Base-by-base conservation (phyloP, 2,797 vertebrate genomes). In the Limnodromus scolopaceus region DNA sequence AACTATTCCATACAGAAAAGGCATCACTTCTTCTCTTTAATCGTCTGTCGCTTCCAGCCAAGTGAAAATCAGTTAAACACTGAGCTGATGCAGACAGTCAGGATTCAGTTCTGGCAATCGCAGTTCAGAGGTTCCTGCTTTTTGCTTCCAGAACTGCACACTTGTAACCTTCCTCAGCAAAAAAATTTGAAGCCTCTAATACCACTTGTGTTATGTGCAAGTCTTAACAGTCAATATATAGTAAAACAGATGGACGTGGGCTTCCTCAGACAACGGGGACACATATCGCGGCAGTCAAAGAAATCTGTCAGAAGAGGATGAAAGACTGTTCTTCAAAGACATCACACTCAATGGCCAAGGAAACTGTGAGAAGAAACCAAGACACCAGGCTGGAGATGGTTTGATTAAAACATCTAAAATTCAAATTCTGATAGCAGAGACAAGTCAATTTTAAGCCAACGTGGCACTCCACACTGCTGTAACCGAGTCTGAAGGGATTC, bases 241-340 rank as follows among this genome's bases (percentile, higher is more conserved):
- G 58, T 23, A 64, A 75, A 91, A 58, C 27, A 87, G 61, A 71
- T 71, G 45, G 53, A 68, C 11, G 1, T 27, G 27, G 13, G 75
- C 45, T 95, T 55, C 53, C 70, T 75, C 27, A 80, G 54, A 30
- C 46, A 83, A 18, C 2, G 2, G 8, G 68, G 25, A 53, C 46
- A 22, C 0, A 0, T 18, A 71, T 3, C 55, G 15, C 2, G 3
- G 78, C 51, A 74, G n/a, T 19, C 45, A 54, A n/a, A 68, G 54
- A 51, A 55, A 60, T 60, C 30, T 39, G 36, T 36, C 48, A 71
- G 74, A 71, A 79, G 17, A 78, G 53, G n/a, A 60, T 49, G 51
- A 70, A 79, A 54, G 23, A 19, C 15, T 11, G 1, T 22, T 41
- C 32, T 79, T 75, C 61, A 53, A 46, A 87, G 48, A 34, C 46